Evolutionary conservation across 2,113 vertebrate species (phyloP).

Genomic region (Semicossyphus pulcher): DNA sequence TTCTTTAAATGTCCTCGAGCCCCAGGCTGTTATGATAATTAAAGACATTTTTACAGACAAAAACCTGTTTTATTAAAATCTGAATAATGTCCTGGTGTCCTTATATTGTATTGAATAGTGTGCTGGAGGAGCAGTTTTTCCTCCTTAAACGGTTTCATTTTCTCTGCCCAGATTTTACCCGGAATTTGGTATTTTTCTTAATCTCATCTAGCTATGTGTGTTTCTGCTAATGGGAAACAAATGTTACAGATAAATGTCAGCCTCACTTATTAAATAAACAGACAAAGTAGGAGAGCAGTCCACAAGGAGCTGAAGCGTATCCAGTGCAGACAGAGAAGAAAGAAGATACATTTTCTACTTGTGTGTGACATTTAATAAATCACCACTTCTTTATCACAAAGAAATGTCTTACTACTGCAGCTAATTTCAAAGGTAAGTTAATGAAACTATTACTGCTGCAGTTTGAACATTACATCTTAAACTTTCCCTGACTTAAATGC

Average conservation of each 20-base stretch:
- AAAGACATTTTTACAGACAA: background rate
- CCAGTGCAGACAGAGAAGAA: background rate
- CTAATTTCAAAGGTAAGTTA: background rate
- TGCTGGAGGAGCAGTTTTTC: background rate
- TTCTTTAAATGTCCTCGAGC: background rate
- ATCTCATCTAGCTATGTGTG: background rate
- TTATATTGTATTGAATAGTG: no score
- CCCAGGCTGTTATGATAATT: background rate
- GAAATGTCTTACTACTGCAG: background rate
- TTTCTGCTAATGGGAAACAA: background rate
- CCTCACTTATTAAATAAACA: conserved; percentile 11
- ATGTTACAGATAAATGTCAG: conserved; percentile 22
- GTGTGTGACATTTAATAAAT: conserved; percentile 6
- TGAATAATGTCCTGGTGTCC: no score
- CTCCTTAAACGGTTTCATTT: background rate
- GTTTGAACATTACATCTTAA: background rate
- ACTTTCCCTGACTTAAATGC: background rate
- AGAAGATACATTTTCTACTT: background rate
- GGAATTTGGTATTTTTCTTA: background rate
- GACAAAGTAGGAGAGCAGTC: background rate
- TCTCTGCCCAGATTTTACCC: background rate
- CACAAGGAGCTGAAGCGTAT: background rate
- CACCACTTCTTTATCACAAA: background rate
- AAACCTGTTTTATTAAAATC: background rate
- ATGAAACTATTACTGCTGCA: background rate